Evolutionary conservation across 2,888 invertebrate species (phyloP), one percentile per base, ranked within the genome.

Genomic region (Mimas tiliae): DNA sequence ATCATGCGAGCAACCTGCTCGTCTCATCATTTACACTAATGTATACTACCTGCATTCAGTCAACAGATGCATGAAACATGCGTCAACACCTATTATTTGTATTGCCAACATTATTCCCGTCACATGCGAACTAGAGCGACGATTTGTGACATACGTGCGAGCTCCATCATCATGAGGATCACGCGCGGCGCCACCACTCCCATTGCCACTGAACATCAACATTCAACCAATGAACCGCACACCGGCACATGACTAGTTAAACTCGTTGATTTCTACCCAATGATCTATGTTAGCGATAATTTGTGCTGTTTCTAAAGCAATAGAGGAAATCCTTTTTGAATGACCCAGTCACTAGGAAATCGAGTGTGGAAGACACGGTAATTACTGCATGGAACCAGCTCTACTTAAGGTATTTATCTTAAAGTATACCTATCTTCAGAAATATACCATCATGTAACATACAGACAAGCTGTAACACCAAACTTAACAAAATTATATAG

Each of bases 161-260:
- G 87, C 84, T 81, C 83, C 89, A 90, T 91, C 89, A 87, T 83
- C 82, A 92, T 91, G 86, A 84, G 86, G 87, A 89, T 89, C 91
- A 91, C 91, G 91, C 85, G 75, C 88, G 82, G 79, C 85, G 86
- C 85, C 84, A 81, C 86, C 85, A 85, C 83, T 87, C 82, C 81
- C 90, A 91, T 90, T 89, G 86, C 76, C 79, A 70, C 27, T 77
- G 89, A 90, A 90, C 87, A 90, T 91, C 89, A 88, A 82, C 86
- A 89, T 88, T 86, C 89, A 86, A 74, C 73, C 71, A 81, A 76
- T 77, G 70, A 42, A 68, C 64, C 62, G 69, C 72, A 74, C 78
- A 75, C 70, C 75, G 79, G 27, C 16, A n/a, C 79, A 78, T 81
- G 80, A 76, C 80, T 76, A 79, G 80, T 83, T 84, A 82, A 81